Conservation (phyloP, 2,797 vertebrate species). For the Otolemur crassicaudatus region DNA sequence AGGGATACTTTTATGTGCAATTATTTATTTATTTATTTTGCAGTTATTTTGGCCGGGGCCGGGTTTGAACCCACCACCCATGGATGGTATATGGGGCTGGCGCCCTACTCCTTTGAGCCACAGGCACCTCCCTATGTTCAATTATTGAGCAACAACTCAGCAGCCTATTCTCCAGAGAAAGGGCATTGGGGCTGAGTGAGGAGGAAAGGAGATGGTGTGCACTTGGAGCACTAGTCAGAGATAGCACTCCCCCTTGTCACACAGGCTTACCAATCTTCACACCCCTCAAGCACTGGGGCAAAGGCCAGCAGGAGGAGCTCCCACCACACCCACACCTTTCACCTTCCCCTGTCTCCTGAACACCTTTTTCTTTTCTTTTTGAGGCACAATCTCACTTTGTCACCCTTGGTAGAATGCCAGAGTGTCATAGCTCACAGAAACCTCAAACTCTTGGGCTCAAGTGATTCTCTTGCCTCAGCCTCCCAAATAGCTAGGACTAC, state of each 20-base stretch:
- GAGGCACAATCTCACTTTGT: too few relatives aligned
- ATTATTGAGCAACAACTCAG: background rate
- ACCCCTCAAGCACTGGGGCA: background rate
- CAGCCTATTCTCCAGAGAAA: slow-evolving; percentile 21
- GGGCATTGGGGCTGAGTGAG: background rate
- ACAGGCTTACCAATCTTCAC: background rate
- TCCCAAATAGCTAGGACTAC: too few relatives aligned
- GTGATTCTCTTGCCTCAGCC: too few relatives aligned
- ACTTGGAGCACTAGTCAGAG: background rate
- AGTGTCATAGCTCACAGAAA: too few relatives aligned
- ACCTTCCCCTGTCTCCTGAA: background rate
- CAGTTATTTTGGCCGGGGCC: too few relatives aligned
- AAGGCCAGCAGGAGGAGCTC: background rate
- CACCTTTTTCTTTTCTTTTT: background rate
- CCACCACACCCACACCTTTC: background rate
- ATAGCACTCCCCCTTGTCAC: background rate
- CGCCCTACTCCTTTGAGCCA: too few relatives aligned
- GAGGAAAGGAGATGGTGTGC: background rate
- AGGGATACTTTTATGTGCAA: background rate
- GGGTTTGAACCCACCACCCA: too few relatives aligned
- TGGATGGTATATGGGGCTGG: too few relatives aligned
- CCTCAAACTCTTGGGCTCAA: too few relatives aligned
- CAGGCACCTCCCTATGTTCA: background rate
- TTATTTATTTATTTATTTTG: background rate
- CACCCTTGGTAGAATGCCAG: too few relatives aligned